phyloP scores from a whole-genome alignment of 2,888 invertebrate species.

The Nematopogon swammerdamellus region DNA sequence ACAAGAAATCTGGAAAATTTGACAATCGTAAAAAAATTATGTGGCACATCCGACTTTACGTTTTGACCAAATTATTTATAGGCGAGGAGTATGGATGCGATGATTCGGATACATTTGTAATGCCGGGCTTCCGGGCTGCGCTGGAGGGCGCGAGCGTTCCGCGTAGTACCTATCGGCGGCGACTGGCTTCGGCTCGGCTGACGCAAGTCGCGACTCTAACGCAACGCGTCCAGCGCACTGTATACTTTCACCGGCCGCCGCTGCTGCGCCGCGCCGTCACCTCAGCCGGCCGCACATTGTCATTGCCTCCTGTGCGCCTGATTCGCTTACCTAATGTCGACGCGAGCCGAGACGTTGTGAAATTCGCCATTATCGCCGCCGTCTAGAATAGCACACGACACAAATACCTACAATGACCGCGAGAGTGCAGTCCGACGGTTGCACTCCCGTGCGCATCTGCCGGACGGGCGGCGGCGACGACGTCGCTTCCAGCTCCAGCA shows the following conservation, averaged over 20 bases:
- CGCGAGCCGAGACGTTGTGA: not conserved
- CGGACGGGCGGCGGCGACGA: too few relatives aligned
- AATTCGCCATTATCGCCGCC: not conserved
- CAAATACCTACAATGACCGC: too few relatives aligned
- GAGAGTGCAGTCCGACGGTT: too few relatives aligned
- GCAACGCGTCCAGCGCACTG: constrained; percentile 10
- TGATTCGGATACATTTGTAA: too few relatives aligned
- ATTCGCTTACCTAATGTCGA: constrained; percentile 35
- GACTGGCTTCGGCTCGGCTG: not conserved
- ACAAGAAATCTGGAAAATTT: too few relatives aligned
- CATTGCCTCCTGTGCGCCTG: constrained; percentile 30
- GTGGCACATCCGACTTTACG: too few relatives aligned
- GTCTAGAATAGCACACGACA: not conserved
- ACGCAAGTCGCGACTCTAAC: constrained; percentile 1
- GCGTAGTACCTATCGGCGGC: not conserved
- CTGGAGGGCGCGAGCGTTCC: too few relatives aligned
- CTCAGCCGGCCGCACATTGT: constrained; percentile 29
- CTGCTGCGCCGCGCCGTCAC: constrained; percentile 20
- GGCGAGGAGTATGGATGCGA: too few relatives aligned
- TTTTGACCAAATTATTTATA: too few relatives aligned
- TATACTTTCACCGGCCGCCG: constrained; percentile 50
- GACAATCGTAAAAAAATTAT: too few relatives aligned
- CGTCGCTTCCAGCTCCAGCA: too few relatives aligned
- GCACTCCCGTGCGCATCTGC: not conserved
- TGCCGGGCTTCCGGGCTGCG: too few relatives aligned